Percentiles rank a stretch among this genome's conserved stretches.
These are phyloP conservation scores for Buceros bicornis DNA, from an alignment of 2,797 vertebrate genomes.

Conservation along the genomic window DNA sequence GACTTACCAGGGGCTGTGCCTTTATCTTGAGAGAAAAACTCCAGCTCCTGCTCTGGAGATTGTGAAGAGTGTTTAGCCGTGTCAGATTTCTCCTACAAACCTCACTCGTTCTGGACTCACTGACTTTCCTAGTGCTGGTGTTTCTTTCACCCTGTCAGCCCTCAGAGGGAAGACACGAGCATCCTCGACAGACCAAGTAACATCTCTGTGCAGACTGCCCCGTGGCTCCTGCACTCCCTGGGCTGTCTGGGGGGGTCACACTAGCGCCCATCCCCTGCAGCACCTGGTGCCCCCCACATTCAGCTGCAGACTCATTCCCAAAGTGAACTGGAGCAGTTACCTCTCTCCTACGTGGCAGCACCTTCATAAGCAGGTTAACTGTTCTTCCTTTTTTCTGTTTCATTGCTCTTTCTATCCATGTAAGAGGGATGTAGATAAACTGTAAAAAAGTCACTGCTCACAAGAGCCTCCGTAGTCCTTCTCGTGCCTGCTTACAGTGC, in stretches of 20 bases:
- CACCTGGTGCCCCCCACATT: fast-evolving
- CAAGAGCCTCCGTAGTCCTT: neutral
- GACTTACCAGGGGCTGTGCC: neutral
- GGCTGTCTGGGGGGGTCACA: neutral
- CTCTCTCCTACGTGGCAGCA: fast-evolving
- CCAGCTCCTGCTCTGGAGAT: neutral
- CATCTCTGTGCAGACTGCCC: fast-evolving
- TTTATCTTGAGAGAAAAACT: neutral
- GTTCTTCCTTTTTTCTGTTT: fast-evolving
- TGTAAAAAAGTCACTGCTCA: neutral
- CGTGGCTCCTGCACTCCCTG: fast-evolving
- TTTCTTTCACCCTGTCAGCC: neutral
- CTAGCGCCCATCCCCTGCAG: neutral
- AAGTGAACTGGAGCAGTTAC: fast-evolving
- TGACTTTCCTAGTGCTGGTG: neutral
- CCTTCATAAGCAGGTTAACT: neutral
- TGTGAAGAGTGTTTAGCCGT: fast-evolving
- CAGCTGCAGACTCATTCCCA: neutral
- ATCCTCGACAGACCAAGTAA: fast-evolving
- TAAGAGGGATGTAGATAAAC: neutral
- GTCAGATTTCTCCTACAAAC: neutral
- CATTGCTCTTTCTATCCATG: fast-evolving
- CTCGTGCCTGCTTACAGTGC: no score
- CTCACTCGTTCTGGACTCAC: neutral
- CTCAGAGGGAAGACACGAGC: fast-evolving